Percentiles rank a stretch among this genome's conserved stretches.
Evolutionary conservation across 2,888 invertebrate genomes (phyloP).

Genomic region (Coenonympha arcania): DNA sequence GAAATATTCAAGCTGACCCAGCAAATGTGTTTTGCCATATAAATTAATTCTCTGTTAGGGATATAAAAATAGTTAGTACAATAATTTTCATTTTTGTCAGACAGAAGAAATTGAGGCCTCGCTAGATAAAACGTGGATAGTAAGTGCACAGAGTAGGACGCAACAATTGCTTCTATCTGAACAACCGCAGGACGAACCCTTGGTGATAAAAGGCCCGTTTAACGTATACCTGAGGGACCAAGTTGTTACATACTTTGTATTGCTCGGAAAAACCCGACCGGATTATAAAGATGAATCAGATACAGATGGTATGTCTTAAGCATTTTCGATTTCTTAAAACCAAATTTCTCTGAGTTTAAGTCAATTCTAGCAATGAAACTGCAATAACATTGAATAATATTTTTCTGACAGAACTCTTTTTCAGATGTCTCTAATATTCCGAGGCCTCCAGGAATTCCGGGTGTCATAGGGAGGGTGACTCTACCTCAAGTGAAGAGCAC

Average conservation of each 20-base stretch:
- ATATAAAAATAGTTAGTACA: no score
- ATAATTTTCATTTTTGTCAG: slow-evolving; percentile 56
- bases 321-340: no score
- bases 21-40: no score
- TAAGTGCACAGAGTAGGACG: slow-evolving; percentile 85
- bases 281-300: slow-evolving; percentile 67
- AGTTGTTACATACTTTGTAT: slow-evolving; percentile 86
- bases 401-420: slow-evolving; percentile 21
- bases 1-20: no score
- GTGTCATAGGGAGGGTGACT: slow-evolving; percentile 60
- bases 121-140: slow-evolving; percentile 92
- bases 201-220: slow-evolving; percentile 90
- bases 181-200: slow-evolving; percentile 73
- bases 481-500: slow-evolving; percentile 73
- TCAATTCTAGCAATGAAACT: background rate
- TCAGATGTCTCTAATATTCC: slow-evolving; percentile 82
- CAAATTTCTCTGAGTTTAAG: no score
- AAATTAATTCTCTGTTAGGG: no score
- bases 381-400: background rate
- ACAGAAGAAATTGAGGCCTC: slow-evolving; percentile 81
- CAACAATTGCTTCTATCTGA: slow-evolving; percentile 81
- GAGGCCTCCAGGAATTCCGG: slow-evolving; percentile 73
- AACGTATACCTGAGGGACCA: slow-evolving; percentile 83
- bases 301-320: slow-evolving; percentile 76
- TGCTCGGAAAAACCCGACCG: slow-evolving; percentile 78